Evolutionary conservation across 2,888 invertebrate species (phyloP).

Genomic region (Melipona bicolor): DNA sequence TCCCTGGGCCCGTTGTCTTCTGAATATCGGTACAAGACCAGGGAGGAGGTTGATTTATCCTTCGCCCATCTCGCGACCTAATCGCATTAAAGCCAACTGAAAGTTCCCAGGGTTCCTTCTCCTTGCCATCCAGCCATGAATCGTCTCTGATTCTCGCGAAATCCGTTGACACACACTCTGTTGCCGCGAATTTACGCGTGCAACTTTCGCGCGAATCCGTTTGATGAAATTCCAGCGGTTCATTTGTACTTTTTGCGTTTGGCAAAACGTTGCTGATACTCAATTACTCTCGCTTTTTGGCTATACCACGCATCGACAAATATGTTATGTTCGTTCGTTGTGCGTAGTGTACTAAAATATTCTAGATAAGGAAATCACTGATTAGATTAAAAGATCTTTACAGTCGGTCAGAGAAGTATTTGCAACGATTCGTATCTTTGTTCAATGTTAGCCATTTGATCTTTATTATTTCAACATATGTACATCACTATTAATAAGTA

Average conservation of each 20-base stretch:
- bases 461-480: too few relatives aligned
- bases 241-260: background rate
- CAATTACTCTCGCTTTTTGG: too few relatives aligned
- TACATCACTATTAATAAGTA: too few relatives aligned
- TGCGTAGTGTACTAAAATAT: too few relatives aligned
- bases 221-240: background rate
- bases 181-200: constrained; percentile 31
- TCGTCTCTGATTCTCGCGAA: constrained; percentile 59
- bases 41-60: constrained; percentile 58
- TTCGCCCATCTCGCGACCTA: constrained; percentile 55
- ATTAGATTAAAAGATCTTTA: too few relatives aligned
- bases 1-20: constrained; percentile 32
- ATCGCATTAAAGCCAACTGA: constrained; percentile 74
- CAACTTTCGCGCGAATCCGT: background rate
- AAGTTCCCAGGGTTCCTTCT: constrained; percentile 66
- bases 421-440: too few relatives aligned
- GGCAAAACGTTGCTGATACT: too few relatives aligned
- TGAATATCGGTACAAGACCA: constrained; percentile 40
- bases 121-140: constrained; percentile 28
- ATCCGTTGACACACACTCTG: constrained; percentile 46
- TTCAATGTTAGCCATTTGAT: too few relatives aligned
- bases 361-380: too few relatives aligned
- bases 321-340: too few relatives aligned
- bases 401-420: too few relatives aligned
- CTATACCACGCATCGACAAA: too few relatives aligned